Conservation (phyloP, 2,888 invertebrate species). For the Synergus umbraculus region DNA sequence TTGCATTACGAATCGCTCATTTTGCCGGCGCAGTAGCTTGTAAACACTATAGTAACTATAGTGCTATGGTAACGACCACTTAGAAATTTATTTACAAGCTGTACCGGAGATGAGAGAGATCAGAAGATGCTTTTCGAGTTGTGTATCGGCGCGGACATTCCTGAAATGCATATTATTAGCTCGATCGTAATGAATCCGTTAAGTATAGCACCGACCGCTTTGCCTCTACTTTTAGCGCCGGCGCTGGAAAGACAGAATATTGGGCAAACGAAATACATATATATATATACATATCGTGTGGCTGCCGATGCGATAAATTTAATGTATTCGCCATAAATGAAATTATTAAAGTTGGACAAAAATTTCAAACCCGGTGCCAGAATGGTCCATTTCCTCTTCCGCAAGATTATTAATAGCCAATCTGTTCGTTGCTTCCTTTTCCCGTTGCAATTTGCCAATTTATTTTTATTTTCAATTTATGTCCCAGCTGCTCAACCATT, state of each 20-base stretch:
- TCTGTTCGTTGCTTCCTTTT: constrained; percentile 11
- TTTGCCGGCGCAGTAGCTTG: background rate
- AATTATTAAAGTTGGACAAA: constrained; percentile 6
- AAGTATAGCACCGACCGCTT: constrained; percentile 49
- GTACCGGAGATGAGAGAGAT: constrained; percentile 8
- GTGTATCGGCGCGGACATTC: constrained; percentile 44
- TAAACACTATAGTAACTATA: constrained; percentile 5
- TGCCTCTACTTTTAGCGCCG: constrained; percentile 45
- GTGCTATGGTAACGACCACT: constrained; percentile 17
- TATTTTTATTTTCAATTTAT: constrained; percentile 7
- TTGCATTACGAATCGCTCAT: constrained; percentile 27
- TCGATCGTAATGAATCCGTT: constrained; percentile 53
- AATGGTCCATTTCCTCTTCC: constrained; percentile 29
- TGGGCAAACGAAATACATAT: background rate
- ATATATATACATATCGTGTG: background rate
- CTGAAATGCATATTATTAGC: constrained; percentile 53
- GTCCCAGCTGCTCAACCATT: background rate
- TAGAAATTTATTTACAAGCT: constrained; percentile 33
- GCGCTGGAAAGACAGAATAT: constrained; percentile 25
- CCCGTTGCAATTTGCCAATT: background rate
- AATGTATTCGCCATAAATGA: constrained; percentile 11
- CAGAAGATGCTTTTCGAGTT: constrained; percentile 37
- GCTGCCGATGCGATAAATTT: constrained; percentile 10
- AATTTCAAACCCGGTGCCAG: constrained; percentile 8
- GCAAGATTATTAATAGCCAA: constrained; percentile 10